Base-by-base conservation (phyloP, 2,113 vertebrate species). In the Ciconia boyciana region DNA sequence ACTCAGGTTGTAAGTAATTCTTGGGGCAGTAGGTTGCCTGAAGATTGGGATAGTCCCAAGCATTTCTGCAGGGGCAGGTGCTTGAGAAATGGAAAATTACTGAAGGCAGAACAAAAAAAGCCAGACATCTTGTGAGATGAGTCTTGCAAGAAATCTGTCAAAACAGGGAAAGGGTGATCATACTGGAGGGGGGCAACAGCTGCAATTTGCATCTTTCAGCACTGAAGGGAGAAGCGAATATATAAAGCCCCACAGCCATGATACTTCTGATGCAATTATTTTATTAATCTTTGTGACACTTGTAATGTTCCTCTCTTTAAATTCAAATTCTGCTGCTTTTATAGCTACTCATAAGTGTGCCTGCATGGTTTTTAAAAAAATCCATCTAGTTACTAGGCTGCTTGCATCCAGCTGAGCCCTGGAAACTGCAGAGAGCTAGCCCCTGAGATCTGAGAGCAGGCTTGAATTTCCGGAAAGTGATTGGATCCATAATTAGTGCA, bases 261-360 rank as follows among this genome's bases (percentile, higher is more conserved):
- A 79, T 93, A 79, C 51, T 93, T 95, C 91, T 54, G 94, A 62
- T 77, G 58, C 94, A 93, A 97, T 96, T 93, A 95, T 97, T 97
- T 94, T 96, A 95, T 96, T 97, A 97, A 95, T 96, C 77, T 87
- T 88, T 89, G 81, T 96, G 95, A 95, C 94, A 95, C 78, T 94
- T 89, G 77, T 87, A 91, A 91, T 39, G 81, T 85, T 84, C 83
- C 91, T 76, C 90, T 89, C 87, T 95, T 89, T 93, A 94, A 96
- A 96, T 96, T 93, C 70, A 85, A 94, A 93, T 80, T 87, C 65
- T 80, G 74, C 87, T 94, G 89, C 54, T 97, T 97, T 97, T 93
- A 84, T 92, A 94, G 93, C 77, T 91, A 58, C 62, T 89, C 55
- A 17, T 91, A 93, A 89, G 86, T 46, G 66, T 85, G 70, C 34